Percentiles rank a stretch among this genome's conserved stretches.
phyloP scores from a whole-genome alignment of 2,888 invertebrate species.

The Eudasyphora cyanicolor region DNA sequence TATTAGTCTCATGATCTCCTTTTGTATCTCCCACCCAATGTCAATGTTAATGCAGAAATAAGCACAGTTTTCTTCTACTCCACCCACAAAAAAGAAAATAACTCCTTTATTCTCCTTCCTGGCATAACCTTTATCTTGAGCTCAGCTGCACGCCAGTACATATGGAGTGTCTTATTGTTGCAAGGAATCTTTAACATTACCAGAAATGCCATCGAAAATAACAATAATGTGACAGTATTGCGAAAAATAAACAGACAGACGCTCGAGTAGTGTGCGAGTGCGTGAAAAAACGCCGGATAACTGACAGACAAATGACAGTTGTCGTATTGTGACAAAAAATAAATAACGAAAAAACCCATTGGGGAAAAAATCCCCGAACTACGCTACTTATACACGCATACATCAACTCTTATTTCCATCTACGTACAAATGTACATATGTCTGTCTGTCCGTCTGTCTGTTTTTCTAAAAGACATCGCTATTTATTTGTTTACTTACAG shows the following conservation, averaged over 20 bases:
- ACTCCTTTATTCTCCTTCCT: neutral
- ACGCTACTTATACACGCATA: constrained; percentile 10
- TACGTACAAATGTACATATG: too few species aligned
- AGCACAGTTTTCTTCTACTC: neutral
- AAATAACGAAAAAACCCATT: neutral
- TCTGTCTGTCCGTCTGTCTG: neutral
- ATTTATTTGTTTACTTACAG: neutral
- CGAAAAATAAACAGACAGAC: neutral
- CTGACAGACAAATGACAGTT: constrained; percentile 48
- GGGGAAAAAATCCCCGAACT: neutral
- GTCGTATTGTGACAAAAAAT: constrained; percentile 31
- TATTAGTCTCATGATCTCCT: constrained; percentile 2
- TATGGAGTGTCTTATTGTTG: neutral
- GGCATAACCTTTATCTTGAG: neutral
- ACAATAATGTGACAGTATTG: constrained; percentile 30
- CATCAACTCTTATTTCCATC: constrained; percentile 1
- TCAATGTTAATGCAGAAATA: neutral
- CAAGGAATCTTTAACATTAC: constrained; percentile 20
- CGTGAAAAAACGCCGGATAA: neutral
- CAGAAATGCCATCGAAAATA: constrained; percentile 30
- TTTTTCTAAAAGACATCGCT: neutral
- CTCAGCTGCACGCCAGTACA: neutral
- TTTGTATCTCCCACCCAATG: neutral
- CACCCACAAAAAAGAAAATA: too few species aligned
- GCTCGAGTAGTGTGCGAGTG: neutral